Evolutionary conservation across 2,888 invertebrate species (phyloP).

Genomic region (Chymomyza caudatula): DNA sequence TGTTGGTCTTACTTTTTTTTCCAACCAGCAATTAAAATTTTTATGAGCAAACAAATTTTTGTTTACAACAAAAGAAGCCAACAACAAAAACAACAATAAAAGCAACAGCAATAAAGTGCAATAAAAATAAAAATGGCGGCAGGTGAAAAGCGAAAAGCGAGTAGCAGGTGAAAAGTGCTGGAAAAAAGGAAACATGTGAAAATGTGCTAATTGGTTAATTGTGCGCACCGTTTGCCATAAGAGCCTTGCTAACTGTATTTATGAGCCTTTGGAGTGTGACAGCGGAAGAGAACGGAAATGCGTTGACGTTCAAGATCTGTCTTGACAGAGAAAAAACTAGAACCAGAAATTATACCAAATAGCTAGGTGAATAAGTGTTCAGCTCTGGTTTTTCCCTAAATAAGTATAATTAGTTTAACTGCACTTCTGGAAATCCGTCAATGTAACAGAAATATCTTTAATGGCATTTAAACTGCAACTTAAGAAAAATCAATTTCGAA

Average conservation of each 20-base stretch:
- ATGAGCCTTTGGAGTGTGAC: not conserved
- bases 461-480: no score
- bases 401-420: no score
- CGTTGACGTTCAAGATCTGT: no score
- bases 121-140: constrained; percentile 39
- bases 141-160: constrained; percentile 1
- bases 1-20: constrained; percentile 28
- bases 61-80: constrained; percentile 54
- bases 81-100: not conserved
- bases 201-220: constrained; percentile 66
- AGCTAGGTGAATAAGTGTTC: no score
- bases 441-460: no score
- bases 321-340: no score
- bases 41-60: constrained; percentile 69
- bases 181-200: constrained; percentile 32
- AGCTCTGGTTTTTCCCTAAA: no score
- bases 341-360: no score
- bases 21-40: constrained; percentile 63
- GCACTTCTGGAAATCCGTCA: no score
- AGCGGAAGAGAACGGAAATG: not conserved
- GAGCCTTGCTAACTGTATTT: not conserved
- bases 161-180: no score
- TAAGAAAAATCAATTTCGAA: no score
- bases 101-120: constrained; percentile 35
- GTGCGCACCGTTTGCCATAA: constrained; percentile 31